Conservation (phyloP, 1,140 invertebrate genomes). For the Aphaenogaster rudis region DNA sequence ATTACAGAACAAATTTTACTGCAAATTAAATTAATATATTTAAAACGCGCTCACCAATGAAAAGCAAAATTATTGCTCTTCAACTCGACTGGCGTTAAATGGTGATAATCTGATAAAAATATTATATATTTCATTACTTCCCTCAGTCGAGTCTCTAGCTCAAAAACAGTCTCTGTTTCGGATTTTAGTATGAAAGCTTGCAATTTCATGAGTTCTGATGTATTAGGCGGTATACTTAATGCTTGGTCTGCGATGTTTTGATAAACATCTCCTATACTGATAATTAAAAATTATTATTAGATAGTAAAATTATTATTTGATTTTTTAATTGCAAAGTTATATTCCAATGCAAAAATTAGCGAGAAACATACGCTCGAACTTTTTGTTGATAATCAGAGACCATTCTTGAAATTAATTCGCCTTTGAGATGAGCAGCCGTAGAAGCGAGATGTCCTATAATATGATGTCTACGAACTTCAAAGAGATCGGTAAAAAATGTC, state of each 20-base stretch:
- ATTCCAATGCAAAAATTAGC: neutral
- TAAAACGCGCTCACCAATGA: slow-evolving; percentile 89
- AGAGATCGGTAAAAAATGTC: slow-evolving; percentile 93
- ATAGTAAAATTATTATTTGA: neutral
- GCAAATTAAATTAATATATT: slow-evolving; percentile 12
- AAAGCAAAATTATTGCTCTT: slow-evolving; percentile 95
- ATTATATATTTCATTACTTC: slow-evolving; percentile 90
- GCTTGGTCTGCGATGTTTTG: slow-evolving; percentile 93
- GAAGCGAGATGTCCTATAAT: slow-evolving; percentile 92
- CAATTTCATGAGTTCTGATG: slow-evolving; percentile 94
- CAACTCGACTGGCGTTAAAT: slow-evolving; percentile 93
- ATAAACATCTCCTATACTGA: slow-evolving; percentile 94
- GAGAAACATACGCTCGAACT: slow-evolving; percentile 91
- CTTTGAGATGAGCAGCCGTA: slow-evolving; percentile 90
- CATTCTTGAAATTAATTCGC: slow-evolving; percentile 91
- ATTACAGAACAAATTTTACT: neutral
- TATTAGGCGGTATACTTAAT: slow-evolving; percentile 93
- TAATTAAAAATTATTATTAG: slow-evolving; percentile 7
- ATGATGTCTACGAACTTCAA: slow-evolving; percentile 93
- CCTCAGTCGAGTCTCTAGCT: slow-evolving; percentile 92
- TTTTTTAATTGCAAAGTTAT: neutral
- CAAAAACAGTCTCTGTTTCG: slow-evolving; percentile 90
- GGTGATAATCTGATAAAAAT: slow-evolving; percentile 93
- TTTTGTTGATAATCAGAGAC: slow-evolving; percentile 93
- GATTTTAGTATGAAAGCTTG: slow-evolving; percentile 92